A percentile compares a stretch with the other conserved stretches of the same genome.
phyloP scores from a whole-genome alignment of 2,888 invertebrate species.

The Rapana venosa region DNA sequence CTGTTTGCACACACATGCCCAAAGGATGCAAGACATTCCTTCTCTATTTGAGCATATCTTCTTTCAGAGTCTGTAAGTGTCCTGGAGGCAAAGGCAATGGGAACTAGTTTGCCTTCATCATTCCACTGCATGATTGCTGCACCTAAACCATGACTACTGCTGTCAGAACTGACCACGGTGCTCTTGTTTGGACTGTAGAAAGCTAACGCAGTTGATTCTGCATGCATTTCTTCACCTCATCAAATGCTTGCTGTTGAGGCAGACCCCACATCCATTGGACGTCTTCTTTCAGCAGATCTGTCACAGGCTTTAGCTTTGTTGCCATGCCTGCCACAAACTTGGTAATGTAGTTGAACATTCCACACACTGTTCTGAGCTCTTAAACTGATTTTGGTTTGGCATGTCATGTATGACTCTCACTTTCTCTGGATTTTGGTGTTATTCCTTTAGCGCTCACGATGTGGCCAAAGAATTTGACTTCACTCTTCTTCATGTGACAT shows the following conservation, averaged over 20 bases:
- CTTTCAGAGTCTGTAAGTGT: background rate
- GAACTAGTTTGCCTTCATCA: background rate
- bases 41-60: conserved; percentile 22
- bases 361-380: conserved; percentile 28
- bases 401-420: background rate
- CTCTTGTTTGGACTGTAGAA: conserved; percentile 13
- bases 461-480: conserved; percentile 34
- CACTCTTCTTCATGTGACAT: background rate
- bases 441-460: conserved; percentile 1
- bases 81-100: conserved; percentile 12
- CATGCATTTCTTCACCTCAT: background rate
- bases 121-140: conserved; percentile 1
- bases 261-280: conserved; percentile 19
- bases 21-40: background rate
- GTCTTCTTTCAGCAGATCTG: conserved; percentile 10
- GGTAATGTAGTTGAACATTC: conserved; percentile 20
- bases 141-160: conserved; percentile 13
- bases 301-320: conserved; percentile 5
- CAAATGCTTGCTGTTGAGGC: conserved; percentile 12
- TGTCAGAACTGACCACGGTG: conserved; percentile 7
- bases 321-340: conserved; percentile 28
- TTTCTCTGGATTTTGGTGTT: background rate
- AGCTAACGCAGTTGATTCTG: background rate
- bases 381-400: background rate
- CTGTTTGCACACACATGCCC: conserved; percentile 22